Percentiles rank a stretch among this genome's conserved stretches.
Conservation (phyloP, 2,888 invertebrate species). For the Cryptocephalus primarius region DNA sequence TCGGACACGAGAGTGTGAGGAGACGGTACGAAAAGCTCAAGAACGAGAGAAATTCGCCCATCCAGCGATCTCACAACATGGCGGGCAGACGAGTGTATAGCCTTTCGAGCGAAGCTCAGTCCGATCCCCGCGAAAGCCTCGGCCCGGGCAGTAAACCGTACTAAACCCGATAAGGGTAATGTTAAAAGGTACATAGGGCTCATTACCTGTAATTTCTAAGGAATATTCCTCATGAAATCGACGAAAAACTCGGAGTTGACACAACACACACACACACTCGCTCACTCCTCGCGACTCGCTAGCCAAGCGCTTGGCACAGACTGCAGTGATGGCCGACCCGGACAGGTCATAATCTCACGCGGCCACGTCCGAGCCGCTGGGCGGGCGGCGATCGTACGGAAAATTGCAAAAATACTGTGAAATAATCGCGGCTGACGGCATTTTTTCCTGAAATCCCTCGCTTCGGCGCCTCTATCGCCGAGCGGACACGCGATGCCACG, state of each 20-base stretch:
- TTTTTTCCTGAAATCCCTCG: constrained; percentile 8
- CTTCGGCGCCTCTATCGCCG: constrained; percentile 2
- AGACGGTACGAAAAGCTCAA: constrained; percentile 18
- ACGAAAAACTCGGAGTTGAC: constrained; percentile 35
- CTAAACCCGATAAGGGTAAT: no score
- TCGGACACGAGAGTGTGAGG: constrained; percentile 26
- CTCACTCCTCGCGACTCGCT: constrained; percentile 38
- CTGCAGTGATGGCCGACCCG: constrained; percentile 37
- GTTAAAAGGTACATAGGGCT: constrained; percentile 9
- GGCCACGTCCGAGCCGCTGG: constrained; percentile 10
- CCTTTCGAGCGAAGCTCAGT: constrained; percentile 33
- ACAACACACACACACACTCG: constrained; percentile 35
- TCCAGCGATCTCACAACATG: constrained; percentile 55
- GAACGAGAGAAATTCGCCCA: constrained; percentile 22
- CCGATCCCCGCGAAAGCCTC: constrained; percentile 7
- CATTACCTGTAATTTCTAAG: constrained; percentile 38
- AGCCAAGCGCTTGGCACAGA: constrained; percentile 35
- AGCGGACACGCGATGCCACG: constrained; percentile 9
- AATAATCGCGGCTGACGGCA: constrained; percentile 14
- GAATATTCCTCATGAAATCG: constrained; percentile 38
- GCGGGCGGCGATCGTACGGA: constrained; percentile 9
- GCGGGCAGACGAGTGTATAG: constrained; percentile 44
- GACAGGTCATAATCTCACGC: constrained; percentile 12
- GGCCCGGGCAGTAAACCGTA: no score
- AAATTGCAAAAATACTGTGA: constrained; percentile 20